phyloP scores from a whole-genome alignment of 1,140 invertebrate species.

The Phocides pigmalion region DNA sequence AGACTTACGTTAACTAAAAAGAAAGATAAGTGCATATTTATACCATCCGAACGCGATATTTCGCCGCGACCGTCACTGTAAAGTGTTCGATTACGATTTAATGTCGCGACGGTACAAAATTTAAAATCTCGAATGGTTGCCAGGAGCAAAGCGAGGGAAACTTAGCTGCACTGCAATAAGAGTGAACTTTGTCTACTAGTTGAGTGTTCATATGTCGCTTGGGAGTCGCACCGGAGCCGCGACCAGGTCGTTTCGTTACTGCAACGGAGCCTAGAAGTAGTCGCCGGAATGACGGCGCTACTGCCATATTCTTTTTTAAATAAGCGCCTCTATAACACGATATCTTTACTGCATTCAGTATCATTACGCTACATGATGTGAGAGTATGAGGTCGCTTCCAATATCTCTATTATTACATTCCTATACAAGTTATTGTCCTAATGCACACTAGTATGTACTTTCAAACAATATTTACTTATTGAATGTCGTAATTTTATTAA shows the following conservation, averaged over 20 bases:
- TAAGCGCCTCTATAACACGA: constrained; percentile 42
- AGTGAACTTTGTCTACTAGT: constrained; percentile 26
- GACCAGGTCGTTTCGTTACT: constrained; percentile 54
- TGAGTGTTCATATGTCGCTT: constrained; percentile 41
- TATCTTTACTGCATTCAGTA: constrained; percentile 41
- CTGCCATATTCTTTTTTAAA: constrained; percentile 51
- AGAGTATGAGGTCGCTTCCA: constrained; percentile 25
- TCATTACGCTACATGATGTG: constrained; percentile 43
- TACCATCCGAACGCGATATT: constrained; percentile 75
- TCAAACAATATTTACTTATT: background rate
- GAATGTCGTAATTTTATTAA: constrained; percentile 2
- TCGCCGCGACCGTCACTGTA: constrained; percentile 72
- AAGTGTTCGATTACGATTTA: constrained; percentile 84
- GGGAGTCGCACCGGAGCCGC: constrained; percentile 43
- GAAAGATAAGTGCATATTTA: constrained; percentile 82
- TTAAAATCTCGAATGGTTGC: constrained; percentile 53
- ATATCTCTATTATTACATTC: constrained; percentile 31
- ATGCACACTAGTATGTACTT: constrained; percentile 10
- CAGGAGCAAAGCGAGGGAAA: constrained; percentile 35
- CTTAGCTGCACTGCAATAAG: constrained; percentile 31
- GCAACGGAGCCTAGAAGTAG: constrained; percentile 53
- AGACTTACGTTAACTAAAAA: constrained; percentile 78
- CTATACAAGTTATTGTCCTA: constrained; percentile 19
- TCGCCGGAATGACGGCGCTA: constrained; percentile 50
- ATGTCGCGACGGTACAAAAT: constrained; percentile 68